phyloP scores from a whole-genome alignment of 1,140 invertebrate species.

The Ephestia elutella region DNA sequence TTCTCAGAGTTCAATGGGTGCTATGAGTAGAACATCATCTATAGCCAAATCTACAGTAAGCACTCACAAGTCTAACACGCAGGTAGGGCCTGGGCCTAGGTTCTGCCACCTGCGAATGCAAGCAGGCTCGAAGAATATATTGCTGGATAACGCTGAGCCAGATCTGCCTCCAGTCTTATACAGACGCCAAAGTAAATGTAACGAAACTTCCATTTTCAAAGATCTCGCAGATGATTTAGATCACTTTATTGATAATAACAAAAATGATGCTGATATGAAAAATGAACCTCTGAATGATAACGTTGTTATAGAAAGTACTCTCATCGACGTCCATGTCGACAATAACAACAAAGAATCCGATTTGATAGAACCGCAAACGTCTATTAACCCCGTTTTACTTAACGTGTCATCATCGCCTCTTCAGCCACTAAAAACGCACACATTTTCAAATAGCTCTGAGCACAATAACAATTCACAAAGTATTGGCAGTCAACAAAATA shows the following conservation, averaged over 20 bases:
- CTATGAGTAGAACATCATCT: constrained; percentile 66
- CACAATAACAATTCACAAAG: constrained; percentile 55
- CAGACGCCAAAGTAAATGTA: constrained; percentile 74
- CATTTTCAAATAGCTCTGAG: constrained; percentile 54
- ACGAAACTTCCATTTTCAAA: constrained; percentile 66
- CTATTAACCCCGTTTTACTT: constrained; percentile 57
- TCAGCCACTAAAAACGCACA: constrained; percentile 63
- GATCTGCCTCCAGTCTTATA: constrained; percentile 81
- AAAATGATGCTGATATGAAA: constrained; percentile 41
- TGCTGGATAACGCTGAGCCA: constrained; percentile 83
- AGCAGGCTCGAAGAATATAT: constrained; percentile 83
- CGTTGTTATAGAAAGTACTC: constrained; percentile 60
- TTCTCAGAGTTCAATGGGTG: constrained; percentile 67
- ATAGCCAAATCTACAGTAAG: constrained; percentile 65
- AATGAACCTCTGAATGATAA: constrained; percentile 45
- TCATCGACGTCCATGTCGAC: constrained; percentile 65
- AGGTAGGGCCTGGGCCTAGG: constrained; percentile 77
- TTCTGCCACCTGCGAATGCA: constrained; percentile 83
- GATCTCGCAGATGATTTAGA: constrained; percentile 58
- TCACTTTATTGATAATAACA: constrained; percentile 58
- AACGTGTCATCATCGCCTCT: constrained; percentile 64
- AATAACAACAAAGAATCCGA: constrained; percentile 55
- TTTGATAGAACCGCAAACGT: constrained; percentile 32
- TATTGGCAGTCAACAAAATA: constrained; percentile 46
- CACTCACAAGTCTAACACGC: constrained; percentile 64